Base-by-base conservation (phyloP, 2,888 invertebrate genomes). In the Nudaria mundana region DNA sequence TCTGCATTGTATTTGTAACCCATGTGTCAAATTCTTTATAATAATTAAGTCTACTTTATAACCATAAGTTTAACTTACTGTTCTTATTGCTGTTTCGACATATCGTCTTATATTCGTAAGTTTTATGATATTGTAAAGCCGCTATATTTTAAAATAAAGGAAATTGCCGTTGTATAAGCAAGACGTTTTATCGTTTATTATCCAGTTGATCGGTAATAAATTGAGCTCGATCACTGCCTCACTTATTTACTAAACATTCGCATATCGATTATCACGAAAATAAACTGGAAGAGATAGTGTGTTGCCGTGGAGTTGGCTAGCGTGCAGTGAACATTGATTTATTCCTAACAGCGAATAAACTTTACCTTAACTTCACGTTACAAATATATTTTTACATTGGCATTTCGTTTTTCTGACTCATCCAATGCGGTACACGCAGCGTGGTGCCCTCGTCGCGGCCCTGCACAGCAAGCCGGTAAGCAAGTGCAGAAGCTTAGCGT, bases 131-230 rank as follows among this genome's bases (percentile, higher is more conserved):
- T 87, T 88, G 87, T 88, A 86, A 88, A 85, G 82, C 81, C 81
- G 81, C 84, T 87, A 85, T 87, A 86, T 87, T 87, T 88, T 85
- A 86, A 88, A 88, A 86, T 87, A 88, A 88, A 87, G 83, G 78
- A 85, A 81, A 82, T 84, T 84, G 83, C 85, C 82, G 83, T 86
- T 86, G 83, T 85, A 81, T 86, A 86, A 85, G 81, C 87, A 83
- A 80, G 79, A 81, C 68, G 73, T 84, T 81, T 76, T 82, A 84
- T 83, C 79, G 86, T 83, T 85, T 84, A 84, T 81, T 85, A 67
- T 80, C 79, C 80, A 76, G 79, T 73, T 76, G 69, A 79, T 79
- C 76, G 76, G 64, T 75, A 68, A 71, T 66, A 64, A 72, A 78
- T 71, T 60, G 71, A 79, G 77, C 78, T 72, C 78, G 74, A 77